Evolutionary conservation across 2,113 vertebrate species (phyloP), one percentile per base, ranked within the genome.

Genomic region (Microcebus griseorufus): DNA sequence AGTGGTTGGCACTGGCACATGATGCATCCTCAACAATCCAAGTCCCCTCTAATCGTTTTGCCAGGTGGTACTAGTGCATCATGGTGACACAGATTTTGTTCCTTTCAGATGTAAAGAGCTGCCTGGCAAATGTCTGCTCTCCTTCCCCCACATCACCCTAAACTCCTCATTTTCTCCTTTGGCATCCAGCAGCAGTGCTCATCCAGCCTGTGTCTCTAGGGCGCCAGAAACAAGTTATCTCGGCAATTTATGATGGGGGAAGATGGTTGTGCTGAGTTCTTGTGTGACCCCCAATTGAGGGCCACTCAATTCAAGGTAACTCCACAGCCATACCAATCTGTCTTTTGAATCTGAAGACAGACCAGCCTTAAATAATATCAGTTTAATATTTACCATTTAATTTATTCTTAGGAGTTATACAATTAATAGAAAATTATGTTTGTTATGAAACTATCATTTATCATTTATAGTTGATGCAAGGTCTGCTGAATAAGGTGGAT

Each of bases 81-180:
- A 42, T 42, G 23, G 16, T 73, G 42, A 94, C 75, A 29, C 45
- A 79, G 51, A 95, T 29, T 72, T 88, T 73, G 34, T 48, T 96
- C n/a, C 73, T 92, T 96, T 97, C 39, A 95, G 48, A 96, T 48
- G 20, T 75, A 84, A 95, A 90, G 64, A 90, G 18, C 45, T 92
- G 25, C 6, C 6, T 72, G 20, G 29, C 34, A 95, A 83, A 86
- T 82, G 45, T 3, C 2, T 48, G 32, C 25, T n/a, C 69, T 76
- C n/a, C 22, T 90, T 42, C 12, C 10, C 75, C n/a, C 10, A 72
- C 9, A 64, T 96, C 64, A 87, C 64, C 60, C 65, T 72, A 88
- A 87, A 94, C 4, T 72, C 6, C 65, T 73, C 42, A 94, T 91
- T 91, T 93, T 72, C 29, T 83, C 13, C 48, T 82, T 78, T 92